Evolutionary conservation across 2,888 invertebrate genomes (phyloP).

Genomic region (Steinernema hermaphroditum): DNA sequence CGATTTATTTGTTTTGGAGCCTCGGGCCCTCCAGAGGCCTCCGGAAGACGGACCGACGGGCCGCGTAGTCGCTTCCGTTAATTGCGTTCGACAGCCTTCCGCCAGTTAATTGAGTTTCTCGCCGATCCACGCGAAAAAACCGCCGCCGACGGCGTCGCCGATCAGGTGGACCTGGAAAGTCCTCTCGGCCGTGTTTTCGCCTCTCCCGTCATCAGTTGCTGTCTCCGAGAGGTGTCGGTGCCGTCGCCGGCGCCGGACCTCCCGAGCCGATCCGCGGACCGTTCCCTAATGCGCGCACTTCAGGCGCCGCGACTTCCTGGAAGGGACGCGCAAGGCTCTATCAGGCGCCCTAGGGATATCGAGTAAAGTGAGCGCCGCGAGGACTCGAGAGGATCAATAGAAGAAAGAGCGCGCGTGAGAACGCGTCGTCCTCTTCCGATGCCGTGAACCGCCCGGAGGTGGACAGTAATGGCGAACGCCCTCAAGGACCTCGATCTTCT

Average conservation of each 20-base stretch:
- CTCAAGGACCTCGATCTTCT: slow-evolving; percentile 49
- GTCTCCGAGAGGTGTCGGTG: neutral
- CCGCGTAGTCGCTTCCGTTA: neutral
- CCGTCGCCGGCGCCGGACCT: neutral
- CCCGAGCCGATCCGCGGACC: neutral
- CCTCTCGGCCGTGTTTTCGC: slow-evolving; percentile 15
- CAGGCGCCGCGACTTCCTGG: too few relatives aligned
- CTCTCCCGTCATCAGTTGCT: neutral
- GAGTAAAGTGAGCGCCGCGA: slow-evolving; percentile 10
- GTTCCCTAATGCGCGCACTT: neutral
- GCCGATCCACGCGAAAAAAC: neutral
- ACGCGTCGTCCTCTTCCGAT: slow-evolving; percentile 3
- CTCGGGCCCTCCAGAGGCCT: too few relatives aligned
- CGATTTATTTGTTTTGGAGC: neutral
- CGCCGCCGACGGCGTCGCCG: slow-evolving; percentile 8
- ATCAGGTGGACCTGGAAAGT: slow-evolving; percentile 2
- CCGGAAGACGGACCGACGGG: too few relatives aligned
- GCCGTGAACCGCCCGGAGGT: slow-evolving; percentile 2
- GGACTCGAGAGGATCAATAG: slow-evolving; percentile 28
- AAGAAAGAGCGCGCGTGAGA: slow-evolving; percentile 5
- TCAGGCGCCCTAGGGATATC: slow-evolving; percentile 24
- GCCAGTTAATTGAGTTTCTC: neutral
- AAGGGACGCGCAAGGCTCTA: neutral
- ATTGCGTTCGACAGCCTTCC: slow-evolving; percentile 2
- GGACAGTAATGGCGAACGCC: slow-evolving; percentile 34